Base-by-base conservation (phyloP, 2,113 vertebrate genomes). In the Proterorhinus semilunaris region DNA sequence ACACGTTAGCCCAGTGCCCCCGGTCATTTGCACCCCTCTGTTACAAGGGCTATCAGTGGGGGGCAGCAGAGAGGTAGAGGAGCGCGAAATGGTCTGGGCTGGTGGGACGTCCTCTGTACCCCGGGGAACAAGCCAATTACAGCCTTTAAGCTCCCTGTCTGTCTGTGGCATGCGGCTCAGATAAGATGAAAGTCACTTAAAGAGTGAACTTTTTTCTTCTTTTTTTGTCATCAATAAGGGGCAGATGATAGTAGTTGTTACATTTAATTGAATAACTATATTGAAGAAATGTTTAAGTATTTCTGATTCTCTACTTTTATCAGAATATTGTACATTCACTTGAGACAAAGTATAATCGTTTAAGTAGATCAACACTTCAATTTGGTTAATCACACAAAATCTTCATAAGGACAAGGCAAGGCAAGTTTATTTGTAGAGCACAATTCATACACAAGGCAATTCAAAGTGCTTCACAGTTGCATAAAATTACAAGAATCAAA, bases 121-220 rank as follows among this genome's bases (percentile, higher is more conserved):
- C 83, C 53, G 66, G 81, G 90, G 84, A 75, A 79, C 17, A 75
- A 67, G 16, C 68, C 89, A 84, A 84, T 91, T 90, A 88, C 82
- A 77, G 78, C 67, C 82, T 86, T 88, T 83, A 70, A 83, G 75
- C 79, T 65, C 72, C 68, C 62, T 50, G 68, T 70, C 71, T 81
- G 81, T 81, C 81, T 88, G 74, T 81, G 86, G 85, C 87, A 89
- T 86, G 85, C 82, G 73, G 74, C 58, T 82, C 69, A 89, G 88
- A 90, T 89, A 87, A 88, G 84, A 90, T 79, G 83, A 85, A 88
- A 84, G 79, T 74, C 74, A 42, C 69, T 82, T 61, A 6, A 43
- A 8, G 12, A 54, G 67, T 78, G 72, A 71, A 76, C 75, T 69
- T 82, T 74, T 82, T 74, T 68, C 12, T 57, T 55, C 11, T 58